phyloP scores from a whole-genome alignment of 2,888 invertebrate species.

The Strigamia transsilvanica region DNA sequence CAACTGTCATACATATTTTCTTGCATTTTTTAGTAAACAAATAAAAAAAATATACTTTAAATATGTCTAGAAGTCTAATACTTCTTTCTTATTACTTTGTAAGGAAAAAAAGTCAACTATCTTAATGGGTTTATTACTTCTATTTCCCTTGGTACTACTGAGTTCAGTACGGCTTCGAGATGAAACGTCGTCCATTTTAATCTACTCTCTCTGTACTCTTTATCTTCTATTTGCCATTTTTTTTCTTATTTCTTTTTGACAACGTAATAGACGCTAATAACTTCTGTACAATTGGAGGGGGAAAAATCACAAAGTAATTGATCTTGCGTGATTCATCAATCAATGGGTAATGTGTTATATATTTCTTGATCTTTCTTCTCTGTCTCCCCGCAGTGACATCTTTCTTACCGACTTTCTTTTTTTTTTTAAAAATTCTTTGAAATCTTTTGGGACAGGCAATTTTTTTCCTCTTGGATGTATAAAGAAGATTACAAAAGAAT shows the following conservation, averaged over 20 bases:
- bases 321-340: slow-evolving; percentile 44
- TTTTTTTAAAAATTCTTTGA: not conserved
- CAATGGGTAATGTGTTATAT: not conserved
- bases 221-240: not conserved
- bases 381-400: not conserved
- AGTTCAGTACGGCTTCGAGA: slow-evolving; percentile 13
- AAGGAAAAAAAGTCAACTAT: slow-evolving; percentile 6
- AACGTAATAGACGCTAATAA: slow-evolving; percentile 40
- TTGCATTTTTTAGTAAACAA: no score
- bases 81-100: not conserved
- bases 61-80: not conserved
- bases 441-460: slow-evolving; percentile 39
- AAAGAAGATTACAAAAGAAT: slow-evolving; percentile 39
- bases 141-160: not conserved
- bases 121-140: not conserved
- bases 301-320: slow-evolving; percentile 5
- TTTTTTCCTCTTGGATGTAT: not conserved
- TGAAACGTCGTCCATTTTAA: slow-evolving; percentile 43
- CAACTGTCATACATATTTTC: no score
- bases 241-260: slow-evolving; percentile 27
- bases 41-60: no score
- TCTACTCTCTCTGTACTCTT: not conserved
- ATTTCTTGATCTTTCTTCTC: not conserved
- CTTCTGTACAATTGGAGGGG: not conserved
- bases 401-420: not conserved